These are phyloP conservation scores for Platorchestia sp. DNA, from an alignment of 1,140 invertebrate genomes.

Conservation along the genomic window DNA sequence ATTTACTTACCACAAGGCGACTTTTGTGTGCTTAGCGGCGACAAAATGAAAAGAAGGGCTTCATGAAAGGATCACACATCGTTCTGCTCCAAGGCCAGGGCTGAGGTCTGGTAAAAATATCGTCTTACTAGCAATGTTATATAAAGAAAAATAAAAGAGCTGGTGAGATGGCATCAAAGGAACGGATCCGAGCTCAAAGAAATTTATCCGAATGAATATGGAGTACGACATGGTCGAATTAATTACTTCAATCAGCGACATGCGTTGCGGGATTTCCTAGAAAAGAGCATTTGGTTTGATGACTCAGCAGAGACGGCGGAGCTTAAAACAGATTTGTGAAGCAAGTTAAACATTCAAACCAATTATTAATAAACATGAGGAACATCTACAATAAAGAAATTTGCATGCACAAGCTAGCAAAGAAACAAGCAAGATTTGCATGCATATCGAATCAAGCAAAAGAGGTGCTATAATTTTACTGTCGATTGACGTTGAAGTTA, in stretches of 20 bases:
- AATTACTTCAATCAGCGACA: slow-evolving; percentile 1
- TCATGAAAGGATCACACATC: not conserved
- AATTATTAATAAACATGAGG: not conserved
- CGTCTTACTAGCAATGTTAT: not conserved
- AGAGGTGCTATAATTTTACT: not conserved
- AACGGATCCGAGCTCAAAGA: not conserved
- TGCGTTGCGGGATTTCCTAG: not conserved
- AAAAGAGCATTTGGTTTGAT: not conserved
- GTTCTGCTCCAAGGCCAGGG: not conserved
- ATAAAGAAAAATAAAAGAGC: not conserved
- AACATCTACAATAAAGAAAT: not conserved
- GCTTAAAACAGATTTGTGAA: not conserved
- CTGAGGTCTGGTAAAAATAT: not conserved
- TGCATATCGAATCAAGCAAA: not conserved
- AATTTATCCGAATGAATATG: not conserved
- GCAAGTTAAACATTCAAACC: not conserved
- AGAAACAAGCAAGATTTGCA: no score
- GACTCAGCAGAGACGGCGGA: not conserved
- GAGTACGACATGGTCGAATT: not conserved
- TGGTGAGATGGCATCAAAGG: not conserved
- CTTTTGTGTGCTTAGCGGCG: not conserved
- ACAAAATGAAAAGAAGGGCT: slow-evolving; percentile 32
- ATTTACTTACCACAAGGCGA: slow-evolving; percentile 25
- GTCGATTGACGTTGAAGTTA: no score
- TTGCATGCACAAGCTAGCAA: not conserved